Conservation (phyloP, 1,140 invertebrate genomes). For the Himalopsyche phryganea region DNA sequence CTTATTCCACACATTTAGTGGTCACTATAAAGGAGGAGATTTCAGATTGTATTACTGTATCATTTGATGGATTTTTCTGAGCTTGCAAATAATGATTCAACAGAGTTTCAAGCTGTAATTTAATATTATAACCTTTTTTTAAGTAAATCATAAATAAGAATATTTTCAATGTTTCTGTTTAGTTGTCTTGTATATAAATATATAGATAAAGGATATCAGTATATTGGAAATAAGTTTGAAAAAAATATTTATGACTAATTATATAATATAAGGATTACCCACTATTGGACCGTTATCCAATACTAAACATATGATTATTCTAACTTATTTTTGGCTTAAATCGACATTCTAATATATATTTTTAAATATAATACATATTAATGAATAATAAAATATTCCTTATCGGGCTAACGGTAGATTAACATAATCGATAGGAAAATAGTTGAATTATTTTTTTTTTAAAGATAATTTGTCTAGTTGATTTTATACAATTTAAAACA, state of each 20-base stretch:
- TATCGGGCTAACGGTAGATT: slow-evolving; percentile 14
- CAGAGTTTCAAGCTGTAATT: background rate
- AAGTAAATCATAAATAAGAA: background rate
- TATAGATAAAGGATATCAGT: too few species aligned
- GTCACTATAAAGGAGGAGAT: too few species aligned
- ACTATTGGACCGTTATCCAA: slow-evolving; percentile 35
- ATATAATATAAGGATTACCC: slow-evolving; percentile 18
- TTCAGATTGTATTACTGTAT: too few species aligned
- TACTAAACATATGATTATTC: slow-evolving; percentile 19
- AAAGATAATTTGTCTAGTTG: slow-evolving; percentile 3
- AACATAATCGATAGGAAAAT: slow-evolving; percentile 35
- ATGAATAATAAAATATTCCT: slow-evolving; percentile 18
- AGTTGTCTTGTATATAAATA: too few species aligned
- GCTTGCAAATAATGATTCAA: too few species aligned
- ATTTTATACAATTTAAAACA: slow-evolving; percentile 3
- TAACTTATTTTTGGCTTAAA: slow-evolving; percentile 6
- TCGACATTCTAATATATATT: slow-evolving; percentile 1
- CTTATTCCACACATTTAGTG: too few species aligned
- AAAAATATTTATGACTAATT: background rate
- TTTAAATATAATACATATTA: slow-evolving; percentile 1
- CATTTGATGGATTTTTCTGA: too few species aligned
- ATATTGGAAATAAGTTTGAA: background rate
- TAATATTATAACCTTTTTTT: background rate
- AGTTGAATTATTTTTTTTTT: slow-evolving; percentile 23
- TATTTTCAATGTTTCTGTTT: background rate